Conservation (phyloP, 2,113 vertebrate genomes). For the Colossoma macropomum region DNA sequence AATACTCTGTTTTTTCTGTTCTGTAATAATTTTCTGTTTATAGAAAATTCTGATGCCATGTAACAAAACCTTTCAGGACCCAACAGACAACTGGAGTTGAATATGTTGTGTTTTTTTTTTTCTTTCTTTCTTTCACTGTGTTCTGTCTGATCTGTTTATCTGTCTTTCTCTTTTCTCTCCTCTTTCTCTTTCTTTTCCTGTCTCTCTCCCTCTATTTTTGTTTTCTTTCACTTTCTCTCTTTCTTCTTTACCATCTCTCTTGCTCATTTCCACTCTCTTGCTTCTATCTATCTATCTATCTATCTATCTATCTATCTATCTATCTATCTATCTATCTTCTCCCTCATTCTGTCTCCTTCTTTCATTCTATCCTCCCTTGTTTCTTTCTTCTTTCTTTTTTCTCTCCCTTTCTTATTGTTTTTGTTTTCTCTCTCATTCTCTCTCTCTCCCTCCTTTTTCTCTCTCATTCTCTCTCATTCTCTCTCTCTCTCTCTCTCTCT, state of each 20-base stretch:
- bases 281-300: neutral
- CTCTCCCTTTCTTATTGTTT: too few species aligned
- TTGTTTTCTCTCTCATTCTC: neutral
- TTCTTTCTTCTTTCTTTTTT: neutral
- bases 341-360: neutral
- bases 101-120: too few species aligned
- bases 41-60: constrained; percentile 6
- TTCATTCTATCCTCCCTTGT: neutral
- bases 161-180: neutral
- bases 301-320: neutral
- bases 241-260: neutral
- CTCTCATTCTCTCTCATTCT: neutral
- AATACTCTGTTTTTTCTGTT: neutral
- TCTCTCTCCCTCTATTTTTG: neutral
- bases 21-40: neutral
- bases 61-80: neutral
- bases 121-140: constrained; percentile 15
- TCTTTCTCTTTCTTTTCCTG: neutral
- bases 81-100: constrained; percentile 24
- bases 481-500: constrained; percentile 14
- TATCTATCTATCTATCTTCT: too few species aligned
- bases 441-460: constrained; percentile 18
- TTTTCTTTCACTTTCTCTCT: neutral
- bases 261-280: neutral
- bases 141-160: neutral